Evolutionary conservation across 2,888 invertebrate genomes (phyloP).

Genomic region (Rotaria magnacalcarata): DNA sequence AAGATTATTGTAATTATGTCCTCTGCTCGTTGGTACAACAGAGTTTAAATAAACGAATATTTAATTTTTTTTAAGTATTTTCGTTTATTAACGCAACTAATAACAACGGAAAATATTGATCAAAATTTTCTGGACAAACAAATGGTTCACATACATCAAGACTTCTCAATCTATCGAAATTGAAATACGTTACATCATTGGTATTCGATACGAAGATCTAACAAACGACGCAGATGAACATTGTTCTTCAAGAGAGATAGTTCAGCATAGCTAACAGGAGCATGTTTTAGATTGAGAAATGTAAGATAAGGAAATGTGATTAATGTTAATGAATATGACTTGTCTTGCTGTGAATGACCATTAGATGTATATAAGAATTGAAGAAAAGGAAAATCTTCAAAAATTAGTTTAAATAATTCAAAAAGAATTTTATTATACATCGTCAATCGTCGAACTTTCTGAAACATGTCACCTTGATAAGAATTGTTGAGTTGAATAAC

Average conservation of each 20-base stretch:
- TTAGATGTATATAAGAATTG: not conserved
- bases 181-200: not conserved
- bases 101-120: not conserved
- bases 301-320: not conserved
- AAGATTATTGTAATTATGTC: too few species aligned
- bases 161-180: not conserved
- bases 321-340: not conserved
- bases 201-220: not conserved
- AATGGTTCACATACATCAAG: not conserved
- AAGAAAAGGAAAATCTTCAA: not conserved
- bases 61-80: not conserved
- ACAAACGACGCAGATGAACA: conserved; percentile 1
- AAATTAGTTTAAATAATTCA: not conserved
- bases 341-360: not conserved
- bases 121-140: conserved; percentile 1
- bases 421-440: not conserved
- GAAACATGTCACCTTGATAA: not conserved
- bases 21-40: too few species aligned
- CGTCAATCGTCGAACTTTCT: not conserved
- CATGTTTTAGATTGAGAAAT: not conserved
- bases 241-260: not conserved
- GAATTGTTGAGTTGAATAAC: not conserved
- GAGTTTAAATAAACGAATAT: too few species aligned
- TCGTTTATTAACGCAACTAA: not conserved
- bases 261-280: not conserved